Evolutionary conservation across 2,113 vertebrate genomes (phyloP).

Genomic region (Arizona elegans): DNA sequence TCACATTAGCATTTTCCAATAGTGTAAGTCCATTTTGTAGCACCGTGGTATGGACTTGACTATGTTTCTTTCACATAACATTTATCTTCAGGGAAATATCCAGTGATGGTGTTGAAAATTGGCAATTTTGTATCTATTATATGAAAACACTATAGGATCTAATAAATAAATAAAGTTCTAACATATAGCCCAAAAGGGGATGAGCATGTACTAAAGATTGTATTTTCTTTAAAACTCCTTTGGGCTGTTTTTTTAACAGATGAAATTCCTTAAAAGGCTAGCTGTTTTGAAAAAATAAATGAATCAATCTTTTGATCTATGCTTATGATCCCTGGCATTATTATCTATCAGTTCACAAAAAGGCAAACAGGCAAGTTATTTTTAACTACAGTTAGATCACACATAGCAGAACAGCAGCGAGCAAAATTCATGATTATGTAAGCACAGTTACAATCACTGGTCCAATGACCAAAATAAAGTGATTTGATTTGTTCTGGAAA

Average conservation of each 20-base stretch:
- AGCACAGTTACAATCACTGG: neutral
- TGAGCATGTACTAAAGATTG: neutral
- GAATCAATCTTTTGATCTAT: neutral
- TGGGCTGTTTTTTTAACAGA: neutral
- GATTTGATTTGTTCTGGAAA: neutral
- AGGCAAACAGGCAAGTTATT: neutral
- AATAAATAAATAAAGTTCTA: neutral
- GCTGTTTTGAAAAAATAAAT: neutral
- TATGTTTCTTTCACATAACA: neutral
- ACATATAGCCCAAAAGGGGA: neutral
- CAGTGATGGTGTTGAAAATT: neutral
- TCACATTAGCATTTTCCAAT: constrained; percentile 8
- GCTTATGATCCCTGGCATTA: neutral
- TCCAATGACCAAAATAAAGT: neutral
- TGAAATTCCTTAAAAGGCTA: neutral
- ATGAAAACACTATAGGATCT: neutral
- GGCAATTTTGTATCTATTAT: neutral
- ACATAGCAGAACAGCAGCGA: neutral
- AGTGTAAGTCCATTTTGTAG: constrained; percentile 2
- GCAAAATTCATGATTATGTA: neutral
- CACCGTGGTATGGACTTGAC: neutral
- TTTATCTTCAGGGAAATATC: constrained; percentile 7
- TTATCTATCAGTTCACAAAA: neutral
- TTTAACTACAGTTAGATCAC: neutral
- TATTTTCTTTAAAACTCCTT: neutral